Percentiles rank a stretch among this genome's conserved stretches.
Evolutionary conservation across 2,113 vertebrate species (phyloP).

Genomic region (Dicentrarchus labrax): DNA sequence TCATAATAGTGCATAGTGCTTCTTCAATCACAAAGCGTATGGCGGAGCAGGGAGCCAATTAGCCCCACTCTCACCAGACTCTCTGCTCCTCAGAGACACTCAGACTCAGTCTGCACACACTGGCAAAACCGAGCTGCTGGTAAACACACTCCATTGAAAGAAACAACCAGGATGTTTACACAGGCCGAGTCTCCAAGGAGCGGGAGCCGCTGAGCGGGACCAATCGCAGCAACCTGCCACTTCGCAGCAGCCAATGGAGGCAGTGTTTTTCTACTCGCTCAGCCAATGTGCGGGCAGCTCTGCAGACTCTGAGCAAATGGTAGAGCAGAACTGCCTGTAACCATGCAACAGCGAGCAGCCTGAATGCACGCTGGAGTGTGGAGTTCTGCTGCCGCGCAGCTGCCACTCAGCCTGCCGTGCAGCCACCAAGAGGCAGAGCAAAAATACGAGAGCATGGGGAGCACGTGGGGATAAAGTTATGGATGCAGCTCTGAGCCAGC

Average conservation of each 20-base stretch:
- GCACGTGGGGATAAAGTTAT: conserved; percentile 83
- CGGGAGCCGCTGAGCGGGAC: conserved; percentile 44
- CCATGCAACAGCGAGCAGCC: conserved; percentile 84
- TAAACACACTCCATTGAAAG: conserved; percentile 84
- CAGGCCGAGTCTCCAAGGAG: conserved; percentile 81
- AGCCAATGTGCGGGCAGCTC: conserved; percentile 69
- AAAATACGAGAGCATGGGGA: conserved; percentile 77
- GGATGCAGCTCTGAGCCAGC: conserved; percentile 73
- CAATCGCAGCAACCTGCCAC: conserved; percentile 70
- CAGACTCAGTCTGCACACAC: conserved; percentile 57
- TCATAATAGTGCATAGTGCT: conserved; percentile 62
- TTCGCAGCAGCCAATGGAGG: conserved; percentile 67
- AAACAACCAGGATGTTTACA: conserved; percentile 81
- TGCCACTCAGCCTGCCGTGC: conserved; percentile 53
- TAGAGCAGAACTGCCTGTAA: conserved; percentile 78
- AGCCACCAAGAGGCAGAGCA: conserved; percentile 51
- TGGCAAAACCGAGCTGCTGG: conserved; percentile 47
- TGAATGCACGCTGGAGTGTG: conserved; percentile 53
- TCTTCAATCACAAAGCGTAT: conserved; percentile 62
- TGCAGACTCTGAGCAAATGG: conserved; percentile 73
- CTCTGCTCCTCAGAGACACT: conserved; percentile 72
- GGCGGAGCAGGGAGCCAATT: conserved; percentile 77
- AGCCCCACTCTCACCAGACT: conserved; percentile 70
- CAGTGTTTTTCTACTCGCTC: conserved; percentile 29
- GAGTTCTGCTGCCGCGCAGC: conserved; percentile 65